Conservation (phyloP, 1,140 invertebrate genomes). For the Uloborus diversus region DNA sequence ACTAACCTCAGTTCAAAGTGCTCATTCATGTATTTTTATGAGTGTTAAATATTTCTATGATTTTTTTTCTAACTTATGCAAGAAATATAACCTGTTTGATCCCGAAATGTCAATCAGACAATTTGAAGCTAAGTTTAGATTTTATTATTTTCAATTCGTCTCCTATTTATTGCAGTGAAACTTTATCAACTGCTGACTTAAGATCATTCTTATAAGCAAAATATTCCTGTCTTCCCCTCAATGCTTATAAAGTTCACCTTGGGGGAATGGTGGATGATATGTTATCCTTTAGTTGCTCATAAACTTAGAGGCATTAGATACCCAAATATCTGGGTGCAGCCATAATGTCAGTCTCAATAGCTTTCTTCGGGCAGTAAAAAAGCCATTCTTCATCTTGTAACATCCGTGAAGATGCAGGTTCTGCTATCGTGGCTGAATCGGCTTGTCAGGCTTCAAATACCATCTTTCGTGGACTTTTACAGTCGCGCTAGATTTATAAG, state of each 20-base stretch:
- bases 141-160: too few species aligned
- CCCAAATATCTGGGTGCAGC: constrained; percentile 44
- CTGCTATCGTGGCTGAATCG: constrained; percentile 1
- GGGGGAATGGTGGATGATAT: constrained; percentile 10
- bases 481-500: constrained; percentile 31
- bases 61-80: too few species aligned
- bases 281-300: constrained; percentile 32
- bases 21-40: too few species aligned
- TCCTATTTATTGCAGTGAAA: too few species aligned
- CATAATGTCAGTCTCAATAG: constrained; percentile 42
- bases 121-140: too few species aligned
- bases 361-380: constrained; percentile 44
- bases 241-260: constrained; percentile 17
- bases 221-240: not conserved
- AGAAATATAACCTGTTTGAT: too few species aligned
- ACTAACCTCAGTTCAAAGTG: too few species aligned
- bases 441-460: constrained; percentile 31
- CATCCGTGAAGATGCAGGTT: constrained; percentile 38
- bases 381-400: constrained; percentile 46
- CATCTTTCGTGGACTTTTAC: constrained; percentile 27
- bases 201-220: too few species aligned
- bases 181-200: too few species aligned
- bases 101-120: too few species aligned
- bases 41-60: too few species aligned
- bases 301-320: constrained; percentile 17